Percentiles rank a stretch among this genome's conserved stretches.
Conservation (phyloP, 2,797 vertebrate species). For the Liparis tanakae region DNA sequence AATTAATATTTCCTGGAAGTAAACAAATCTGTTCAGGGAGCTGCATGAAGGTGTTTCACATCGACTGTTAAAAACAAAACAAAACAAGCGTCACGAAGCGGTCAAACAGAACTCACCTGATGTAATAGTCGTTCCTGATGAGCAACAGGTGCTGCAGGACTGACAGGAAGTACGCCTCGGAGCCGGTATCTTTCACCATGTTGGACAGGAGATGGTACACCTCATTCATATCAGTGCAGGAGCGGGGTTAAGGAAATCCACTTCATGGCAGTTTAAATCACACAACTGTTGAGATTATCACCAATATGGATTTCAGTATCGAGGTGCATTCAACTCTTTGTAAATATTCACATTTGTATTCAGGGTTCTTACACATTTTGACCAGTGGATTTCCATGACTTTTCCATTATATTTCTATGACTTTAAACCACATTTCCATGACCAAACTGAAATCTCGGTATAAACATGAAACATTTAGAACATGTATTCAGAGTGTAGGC, state of each 20-base stretch:
- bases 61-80: background rate
- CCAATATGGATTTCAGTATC: constrained; percentile 17
- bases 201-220: constrained; percentile 97
- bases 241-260: constrained; percentile 83
- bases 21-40: constrained; percentile 1
- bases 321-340: constrained; percentile 13
- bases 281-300: background rate
- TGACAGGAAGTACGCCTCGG: constrained; percentile 93
- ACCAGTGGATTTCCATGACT: too few species aligned
- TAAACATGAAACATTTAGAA: too few species aligned
- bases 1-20: background rate
- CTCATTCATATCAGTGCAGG: constrained; percentile 91
- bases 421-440: too few species aligned
- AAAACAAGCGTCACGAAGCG: background rate
- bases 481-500: too few species aligned
- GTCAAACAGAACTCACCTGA: constrained; percentile 85
- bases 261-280: background rate
- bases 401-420: too few species aligned
- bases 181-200: constrained; percentile 94
- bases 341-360: constrained; percentile 40
- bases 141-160: constrained; percentile 97
- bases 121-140: constrained; percentile 96
- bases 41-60: background rate
- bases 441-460: too few species aligned
- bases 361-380: too few species aligned